Evolutionary conservation across 2,113 vertebrate genomes (phyloP).

Genomic region (Callipepla californica): DNA sequence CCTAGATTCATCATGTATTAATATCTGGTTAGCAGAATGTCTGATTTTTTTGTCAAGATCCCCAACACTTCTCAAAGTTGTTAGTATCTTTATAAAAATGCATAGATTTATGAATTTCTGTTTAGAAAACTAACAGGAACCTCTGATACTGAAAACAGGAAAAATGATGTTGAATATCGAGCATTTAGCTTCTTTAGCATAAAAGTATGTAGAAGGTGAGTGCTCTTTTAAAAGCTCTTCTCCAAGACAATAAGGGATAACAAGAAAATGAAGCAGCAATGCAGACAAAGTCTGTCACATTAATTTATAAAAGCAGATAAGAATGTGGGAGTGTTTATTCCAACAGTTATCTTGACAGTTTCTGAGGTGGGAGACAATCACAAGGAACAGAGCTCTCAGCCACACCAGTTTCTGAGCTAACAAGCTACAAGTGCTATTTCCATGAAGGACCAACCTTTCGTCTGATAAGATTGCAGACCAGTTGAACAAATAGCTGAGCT

Average conservation of each 20-base stretch:
- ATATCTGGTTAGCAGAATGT: background rate
- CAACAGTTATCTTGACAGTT: background rate
- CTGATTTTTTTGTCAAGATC: background rate
- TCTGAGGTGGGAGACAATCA: background rate
- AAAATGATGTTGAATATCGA: background rate
- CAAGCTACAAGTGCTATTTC: background rate
- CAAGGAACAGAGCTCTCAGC: background rate
- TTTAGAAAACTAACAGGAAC: background rate
- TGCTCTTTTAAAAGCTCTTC: background rate
- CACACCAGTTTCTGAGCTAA: background rate
- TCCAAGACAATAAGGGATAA: background rate
- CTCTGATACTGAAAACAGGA: background rate
- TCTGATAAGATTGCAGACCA: background rate
- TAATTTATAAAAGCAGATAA: background rate
- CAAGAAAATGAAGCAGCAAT: background rate
- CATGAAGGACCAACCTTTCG: background rate
- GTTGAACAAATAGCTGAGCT: background rate
- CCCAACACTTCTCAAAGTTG: background rate
- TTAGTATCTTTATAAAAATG: background rate
- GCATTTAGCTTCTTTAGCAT: background rate
- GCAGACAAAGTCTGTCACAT: background rate
- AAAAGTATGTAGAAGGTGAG: background rate
- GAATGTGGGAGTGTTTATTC: background rate
- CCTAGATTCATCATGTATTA: background rate
- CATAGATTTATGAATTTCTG: background rate